Evolutionary conservation across 2,888 invertebrate species (phyloP).

Genomic region (Ectropis crepuscularia): DNA sequence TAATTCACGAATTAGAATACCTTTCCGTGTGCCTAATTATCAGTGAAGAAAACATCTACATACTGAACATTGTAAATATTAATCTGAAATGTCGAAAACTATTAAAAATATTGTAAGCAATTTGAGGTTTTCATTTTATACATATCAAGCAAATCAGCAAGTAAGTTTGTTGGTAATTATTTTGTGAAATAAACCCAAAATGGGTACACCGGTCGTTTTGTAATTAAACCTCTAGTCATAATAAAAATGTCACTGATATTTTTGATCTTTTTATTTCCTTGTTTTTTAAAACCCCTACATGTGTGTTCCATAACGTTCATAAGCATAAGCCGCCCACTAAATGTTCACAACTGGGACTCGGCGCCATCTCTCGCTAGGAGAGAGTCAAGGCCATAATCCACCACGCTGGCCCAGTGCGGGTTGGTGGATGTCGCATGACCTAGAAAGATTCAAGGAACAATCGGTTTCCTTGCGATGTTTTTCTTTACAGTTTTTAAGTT

Average conservation of each 20-base stretch:
- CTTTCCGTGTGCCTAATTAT: conserved; percentile 73
- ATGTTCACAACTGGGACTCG: background rate
- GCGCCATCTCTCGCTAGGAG: no score
- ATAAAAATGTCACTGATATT: conserved; percentile 83
- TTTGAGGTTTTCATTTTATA: conserved; percentile 80
- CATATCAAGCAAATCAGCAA: conserved; percentile 75
- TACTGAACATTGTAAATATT: conserved; percentile 57
- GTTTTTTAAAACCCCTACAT: background rate
- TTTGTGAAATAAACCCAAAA: conserved; percentile 63
- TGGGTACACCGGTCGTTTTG: conserved; percentile 81
- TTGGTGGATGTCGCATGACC: no score
- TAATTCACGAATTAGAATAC: conserved; percentile 44
- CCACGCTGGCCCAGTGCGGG: no score
- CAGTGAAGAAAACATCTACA: conserved; percentile 58
- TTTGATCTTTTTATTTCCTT: conserved; percentile 33
- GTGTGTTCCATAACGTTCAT: background rate
- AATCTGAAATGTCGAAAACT: conserved; percentile 47
- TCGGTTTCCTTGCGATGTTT: no score
- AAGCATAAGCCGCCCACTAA: no score
- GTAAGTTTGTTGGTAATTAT: conserved; percentile 64
- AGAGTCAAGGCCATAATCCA: no score
- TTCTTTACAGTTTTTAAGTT: no score
- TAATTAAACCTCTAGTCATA: conserved; percentile 89
- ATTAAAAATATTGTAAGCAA: conserved; percentile 44
- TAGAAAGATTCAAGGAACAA: no score